phyloP scores from a whole-genome alignment of 2,113 vertebrate genomes.

The Glareola pratincola region DNA sequence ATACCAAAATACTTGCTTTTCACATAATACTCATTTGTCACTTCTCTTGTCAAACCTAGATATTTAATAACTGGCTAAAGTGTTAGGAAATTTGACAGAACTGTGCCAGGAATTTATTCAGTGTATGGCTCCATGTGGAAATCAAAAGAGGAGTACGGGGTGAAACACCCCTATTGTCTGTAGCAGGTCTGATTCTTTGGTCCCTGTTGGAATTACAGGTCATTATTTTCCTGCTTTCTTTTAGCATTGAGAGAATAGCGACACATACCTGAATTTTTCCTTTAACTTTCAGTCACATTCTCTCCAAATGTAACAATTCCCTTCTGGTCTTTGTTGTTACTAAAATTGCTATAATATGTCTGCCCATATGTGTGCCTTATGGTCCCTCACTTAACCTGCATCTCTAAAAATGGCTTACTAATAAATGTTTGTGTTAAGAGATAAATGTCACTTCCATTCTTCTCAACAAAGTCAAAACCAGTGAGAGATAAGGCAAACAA shows the following conservation, averaged over 20 bases:
- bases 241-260: background rate
- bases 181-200: conserved; percentile 20
- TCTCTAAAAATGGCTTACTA: background rate
- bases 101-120: conserved; percentile 6
- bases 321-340: background rate
- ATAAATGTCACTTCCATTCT: background rate
- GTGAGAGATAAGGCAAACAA: background rate
- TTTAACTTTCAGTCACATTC: background rate
- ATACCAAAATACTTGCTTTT: background rate
- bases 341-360: background rate
- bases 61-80: background rate
- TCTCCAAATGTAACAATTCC: background rate
- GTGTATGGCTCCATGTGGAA: background rate
- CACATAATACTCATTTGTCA: background rate
- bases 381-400: background rate
- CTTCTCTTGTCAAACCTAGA: background rate
- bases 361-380: background rate
- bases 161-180: conserved; percentile 5
- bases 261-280: conserved; percentile 7
- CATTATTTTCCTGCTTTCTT: conserved; percentile 59
- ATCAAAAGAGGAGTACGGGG: conserved; percentile 3
- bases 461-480: conserved; percentile 13
- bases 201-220: conserved; percentile 45
- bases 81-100: background rate
- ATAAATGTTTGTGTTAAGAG: conserved; percentile 1